Evolutionary conservation across 1,140 invertebrate genomes (phyloP).

Genomic region (Brachionus plicatilis): DNA sequence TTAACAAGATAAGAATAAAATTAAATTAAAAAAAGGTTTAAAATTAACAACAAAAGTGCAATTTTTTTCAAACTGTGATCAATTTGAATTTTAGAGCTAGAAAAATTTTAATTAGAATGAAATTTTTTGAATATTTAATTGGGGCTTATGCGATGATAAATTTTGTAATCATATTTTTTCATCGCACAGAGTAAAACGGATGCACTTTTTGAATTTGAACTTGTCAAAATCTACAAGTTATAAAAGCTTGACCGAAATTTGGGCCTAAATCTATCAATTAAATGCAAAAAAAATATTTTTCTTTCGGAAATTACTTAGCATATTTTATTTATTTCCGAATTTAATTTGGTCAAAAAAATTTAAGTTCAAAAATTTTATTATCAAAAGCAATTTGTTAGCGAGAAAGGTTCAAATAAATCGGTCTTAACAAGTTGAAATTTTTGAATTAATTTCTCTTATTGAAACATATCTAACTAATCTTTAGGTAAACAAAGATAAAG

Average conservation of each 20-base stretch:
- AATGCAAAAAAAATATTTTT: neutral
- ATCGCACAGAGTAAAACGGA: neutral
- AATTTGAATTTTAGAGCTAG: too few relatives aligned
- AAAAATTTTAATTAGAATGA: too few relatives aligned
- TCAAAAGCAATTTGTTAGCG: neutral
- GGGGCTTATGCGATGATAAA: too few relatives aligned
- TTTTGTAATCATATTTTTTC: too few relatives aligned
- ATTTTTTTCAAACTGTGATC: too few relatives aligned
- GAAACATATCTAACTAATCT: neutral
- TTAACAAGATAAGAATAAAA: neutral
- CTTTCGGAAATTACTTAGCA: too few relatives aligned
- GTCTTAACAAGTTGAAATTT: neutral
- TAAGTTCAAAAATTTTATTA: neutral
- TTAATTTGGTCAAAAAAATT: neutral
- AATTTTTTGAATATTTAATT: too few relatives aligned
- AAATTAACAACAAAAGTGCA: neutral
- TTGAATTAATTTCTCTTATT: neutral
- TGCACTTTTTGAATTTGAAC: neutral
- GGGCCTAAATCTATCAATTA: neutral
- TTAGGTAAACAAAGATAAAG: neutral
- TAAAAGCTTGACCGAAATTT: too few relatives aligned
- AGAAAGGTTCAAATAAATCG: too few relatives aligned
- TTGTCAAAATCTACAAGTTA: neutral
- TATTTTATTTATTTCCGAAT: neutral
- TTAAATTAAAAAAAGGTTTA: neutral